Evolutionary conservation across 2,888 invertebrate genomes (phyloP), one percentile per base, ranked within the genome.

Genomic region (Bedellia somnulentella): DNA sequence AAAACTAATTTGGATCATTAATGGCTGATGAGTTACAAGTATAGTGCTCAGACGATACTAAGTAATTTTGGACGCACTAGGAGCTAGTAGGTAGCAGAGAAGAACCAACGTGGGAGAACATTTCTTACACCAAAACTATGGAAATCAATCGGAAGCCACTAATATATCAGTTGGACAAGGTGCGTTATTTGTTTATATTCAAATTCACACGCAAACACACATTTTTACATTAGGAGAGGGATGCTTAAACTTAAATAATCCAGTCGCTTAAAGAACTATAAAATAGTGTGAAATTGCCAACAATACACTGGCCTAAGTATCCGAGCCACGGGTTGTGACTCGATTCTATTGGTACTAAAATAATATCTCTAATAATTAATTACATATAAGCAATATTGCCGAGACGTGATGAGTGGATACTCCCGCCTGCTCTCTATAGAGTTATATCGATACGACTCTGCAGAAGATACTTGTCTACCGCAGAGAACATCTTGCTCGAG

Each of bases 191-290:
- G 48, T 24, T 29, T 23, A 29, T 30, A 31, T 31, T 22, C 46
- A 47, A 38, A 47, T 68, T 68, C 70, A 64, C 64, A 68, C 70
- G 31, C 26, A 68, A 58, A 57, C 71, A 70, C 67, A 66, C 68
- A 47, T 57, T 66, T 71, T 66, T 70, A 71, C 66, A 70, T 58
- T 68, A 70, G 63, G 60, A 73, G 64, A 62, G 56, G 50, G 43
- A 45, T 56, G 55, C 61, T 67, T 24, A 28, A 31, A 24, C 30
- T 30, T 68, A 67, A 62, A 47, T 61, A 70, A 70, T 60, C 68
- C 73, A 73, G 73, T 73, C 73, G 60, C 73, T 73, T 68, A 71
- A 56, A 64, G 59, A 68, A 57, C 67, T 70, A 68, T 53, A 63
- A 62, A 56, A 59, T 70, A 68, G 52, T 58, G 49, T 57, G 57